phyloP scores from a whole-genome alignment of 2,888 invertebrate species.

The Hirtodrosophila alboralis region DNA sequence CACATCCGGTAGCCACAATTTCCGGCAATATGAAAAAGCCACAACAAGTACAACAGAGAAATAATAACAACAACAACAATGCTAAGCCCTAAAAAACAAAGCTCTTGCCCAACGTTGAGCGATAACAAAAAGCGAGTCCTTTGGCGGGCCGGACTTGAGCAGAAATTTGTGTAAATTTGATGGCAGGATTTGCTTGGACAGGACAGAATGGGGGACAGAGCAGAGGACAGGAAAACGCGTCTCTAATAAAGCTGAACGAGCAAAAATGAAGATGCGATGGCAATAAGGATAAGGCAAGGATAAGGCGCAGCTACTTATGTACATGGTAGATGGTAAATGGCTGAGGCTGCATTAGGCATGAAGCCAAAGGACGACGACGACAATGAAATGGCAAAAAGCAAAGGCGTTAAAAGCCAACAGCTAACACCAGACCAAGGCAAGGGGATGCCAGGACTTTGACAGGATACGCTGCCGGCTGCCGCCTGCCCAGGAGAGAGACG shows the following conservation, averaged over 20 bases:
- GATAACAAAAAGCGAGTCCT: conserved; percentile 63
- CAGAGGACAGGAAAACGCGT: conserved; percentile 22
- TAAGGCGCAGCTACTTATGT: conserved; percentile 52
- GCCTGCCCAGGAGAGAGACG: conserved; percentile 11
- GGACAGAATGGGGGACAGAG: neutral
- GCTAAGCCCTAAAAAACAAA: conserved; percentile 51
- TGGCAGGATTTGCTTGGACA: conserved; percentile 64
- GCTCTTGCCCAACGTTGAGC: conserved; percentile 41
- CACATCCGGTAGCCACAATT: conserved; percentile 72
- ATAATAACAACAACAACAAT: conserved; percentile 19
- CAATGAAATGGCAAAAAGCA: conserved; percentile 57
- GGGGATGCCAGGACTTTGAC: conserved; percentile 4
- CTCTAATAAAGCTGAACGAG: conserved; percentile 68
- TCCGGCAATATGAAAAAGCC: conserved; percentile 74
- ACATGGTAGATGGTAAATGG: conserved; percentile 38
- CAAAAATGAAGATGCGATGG: conserved; percentile 75
- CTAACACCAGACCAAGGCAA: conserved; percentile 6
- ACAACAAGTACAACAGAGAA: conserved; percentile 43
- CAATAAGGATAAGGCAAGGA: conserved; percentile 69
- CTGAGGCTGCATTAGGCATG: conserved; percentile 46
- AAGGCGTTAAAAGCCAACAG: conserved; percentile 71
- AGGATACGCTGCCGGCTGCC: conserved; percentile 12
- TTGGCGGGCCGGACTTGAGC: conserved; percentile 53
- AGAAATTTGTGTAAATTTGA: conserved; percentile 74
- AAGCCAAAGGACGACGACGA: conserved; percentile 28